Percentiles rank a stretch among this genome's conserved stretches.
phyloP scores from a whole-genome alignment of 2,797 vertebrate genomes.

The Bovichtus diacanthus region DNA sequence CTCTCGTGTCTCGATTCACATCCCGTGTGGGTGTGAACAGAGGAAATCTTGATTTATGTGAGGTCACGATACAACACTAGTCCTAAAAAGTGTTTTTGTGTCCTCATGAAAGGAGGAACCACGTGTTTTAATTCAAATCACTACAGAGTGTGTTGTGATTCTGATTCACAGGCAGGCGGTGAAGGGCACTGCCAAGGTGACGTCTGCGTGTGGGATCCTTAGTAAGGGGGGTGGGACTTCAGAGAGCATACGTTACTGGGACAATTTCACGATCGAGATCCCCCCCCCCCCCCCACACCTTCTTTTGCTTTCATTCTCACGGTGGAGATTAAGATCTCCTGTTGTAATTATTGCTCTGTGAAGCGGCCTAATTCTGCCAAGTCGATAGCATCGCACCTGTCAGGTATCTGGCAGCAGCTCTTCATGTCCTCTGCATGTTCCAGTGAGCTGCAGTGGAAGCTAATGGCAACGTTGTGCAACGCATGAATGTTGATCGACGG shows the following conservation, averaged over 20 bases:
- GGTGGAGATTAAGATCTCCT: slow-evolving; percentile 74
- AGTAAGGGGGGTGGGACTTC: slow-evolving; percentile 17
- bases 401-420: slow-evolving; percentile 73
- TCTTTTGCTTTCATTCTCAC: slow-evolving; percentile 43
- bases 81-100: background rate
- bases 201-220: slow-evolving; percentile 27
- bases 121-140: background rate
- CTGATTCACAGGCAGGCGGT: slow-evolving; percentile 29
- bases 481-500: slow-evolving; percentile 56
- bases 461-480: slow-evolving; percentile 50
- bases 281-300: background rate
- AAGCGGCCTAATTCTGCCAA: slow-evolving; percentile 72
- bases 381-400: slow-evolving; percentile 70
- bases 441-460: slow-evolving; percentile 54
- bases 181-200: slow-evolving; percentile 76
- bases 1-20: background rate
- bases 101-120: background rate
- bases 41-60: background rate
- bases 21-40: background rate
- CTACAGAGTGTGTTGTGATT: background rate
- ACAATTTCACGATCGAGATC: slow-evolving; percentile 21
- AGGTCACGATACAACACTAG: background rate
- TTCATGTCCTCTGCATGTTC: slow-evolving; percentile 67
- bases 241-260: slow-evolving; percentile 19
- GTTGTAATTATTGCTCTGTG: slow-evolving; percentile 77